Percentiles rank a stretch among this genome's conserved stretches.
Evolutionary conservation across 2,797 vertebrate genomes (phyloP).

Genomic region (Geotrypetes seraphini): DNA sequence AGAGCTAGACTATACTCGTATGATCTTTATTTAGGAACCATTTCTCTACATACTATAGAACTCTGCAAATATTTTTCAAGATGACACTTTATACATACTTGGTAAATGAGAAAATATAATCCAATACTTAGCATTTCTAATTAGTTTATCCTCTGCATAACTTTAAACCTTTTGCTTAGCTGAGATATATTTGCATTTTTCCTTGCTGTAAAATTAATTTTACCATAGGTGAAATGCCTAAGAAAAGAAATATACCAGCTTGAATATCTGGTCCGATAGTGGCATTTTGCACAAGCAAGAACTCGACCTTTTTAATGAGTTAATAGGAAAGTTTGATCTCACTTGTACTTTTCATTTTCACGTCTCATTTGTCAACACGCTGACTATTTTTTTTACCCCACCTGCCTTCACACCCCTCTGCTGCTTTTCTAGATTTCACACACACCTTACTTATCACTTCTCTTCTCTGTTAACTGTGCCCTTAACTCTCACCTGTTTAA

Average conservation of each 20-base stretch:
- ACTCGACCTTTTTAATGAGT: slow-evolving; percentile 37
- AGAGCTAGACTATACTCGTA: no score
- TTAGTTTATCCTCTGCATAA: no score
- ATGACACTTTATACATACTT: no score
- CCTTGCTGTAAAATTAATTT: no score
- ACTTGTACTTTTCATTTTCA: slow-evolving; percentile 53
- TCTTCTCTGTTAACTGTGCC: slow-evolving; percentile 24
- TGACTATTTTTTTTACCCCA: slow-evolving; percentile 46
- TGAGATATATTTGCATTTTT: no score
- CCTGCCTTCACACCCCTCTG: slow-evolving; percentile 38
- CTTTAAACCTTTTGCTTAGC: no score
- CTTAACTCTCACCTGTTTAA: slow-evolving; percentile 17
- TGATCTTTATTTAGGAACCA: no score
- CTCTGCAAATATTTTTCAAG: no score
- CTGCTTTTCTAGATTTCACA: slow-evolving; percentile 31
- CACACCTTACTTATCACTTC: slow-evolving; percentile 27
- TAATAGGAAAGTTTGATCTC: slow-evolving; percentile 48
- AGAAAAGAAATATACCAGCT: slow-evolving; percentile 42
- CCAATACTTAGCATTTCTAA: no score
- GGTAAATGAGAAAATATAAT: no score
- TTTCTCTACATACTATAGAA: no score
- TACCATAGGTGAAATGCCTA: slow-evolving; percentile 29
- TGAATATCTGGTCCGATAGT: slow-evolving; percentile 46
- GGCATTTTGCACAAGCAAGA: slow-evolving; percentile 41
- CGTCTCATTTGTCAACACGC: slow-evolving; percentile 52